Evolutionary conservation across 2,113 vertebrate species (phyloP).

Genomic region (Pao palembangensis): DNA sequence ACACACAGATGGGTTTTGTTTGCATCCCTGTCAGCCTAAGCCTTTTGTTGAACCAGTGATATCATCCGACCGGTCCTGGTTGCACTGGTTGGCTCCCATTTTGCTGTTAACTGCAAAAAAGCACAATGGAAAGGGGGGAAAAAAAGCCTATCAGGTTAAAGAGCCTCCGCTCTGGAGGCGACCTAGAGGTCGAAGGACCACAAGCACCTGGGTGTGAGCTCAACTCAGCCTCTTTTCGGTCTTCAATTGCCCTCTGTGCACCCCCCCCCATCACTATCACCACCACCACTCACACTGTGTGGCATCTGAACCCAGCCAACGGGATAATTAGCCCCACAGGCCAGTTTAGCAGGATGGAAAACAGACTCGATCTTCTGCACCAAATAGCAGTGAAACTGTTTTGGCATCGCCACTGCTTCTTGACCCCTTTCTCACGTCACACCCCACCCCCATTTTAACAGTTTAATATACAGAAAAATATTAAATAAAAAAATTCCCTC

Average conservation of each 20-base stretch:
- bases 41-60: constrained; percentile 35
- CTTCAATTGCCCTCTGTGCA: constrained; percentile 45
- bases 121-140: constrained; percentile 10
- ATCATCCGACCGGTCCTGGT: constrained; percentile 13
- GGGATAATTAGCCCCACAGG: constrained; percentile 68
- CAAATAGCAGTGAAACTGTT: constrained; percentile 53
- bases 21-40: constrained; percentile 43
- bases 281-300: constrained; percentile 44
- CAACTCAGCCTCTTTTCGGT: constrained; percentile 21
- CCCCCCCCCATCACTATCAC: constrained; percentile 21
- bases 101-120: constrained; percentile 1
- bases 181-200: constrained; percentile 5
- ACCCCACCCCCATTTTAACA: not conserved
- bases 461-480: not conserved
- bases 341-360: constrained; percentile 58
- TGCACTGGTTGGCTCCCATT: constrained; percentile 10
- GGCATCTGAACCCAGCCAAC: constrained; percentile 69
- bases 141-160: not conserved
- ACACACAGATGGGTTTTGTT: constrained; percentile 57
- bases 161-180: not conserved
- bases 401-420: constrained; percentile 40
- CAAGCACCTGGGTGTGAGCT: constrained; percentile 41
- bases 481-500: not conserved
- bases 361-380: constrained; percentile 63
- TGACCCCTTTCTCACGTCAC: constrained; percentile 39